These are phyloP conservation scores for Rhynchopsitta pachyrhyncha DNA, from an alignment of 2,113 vertebrate species.

Conservation along the genomic window DNA sequence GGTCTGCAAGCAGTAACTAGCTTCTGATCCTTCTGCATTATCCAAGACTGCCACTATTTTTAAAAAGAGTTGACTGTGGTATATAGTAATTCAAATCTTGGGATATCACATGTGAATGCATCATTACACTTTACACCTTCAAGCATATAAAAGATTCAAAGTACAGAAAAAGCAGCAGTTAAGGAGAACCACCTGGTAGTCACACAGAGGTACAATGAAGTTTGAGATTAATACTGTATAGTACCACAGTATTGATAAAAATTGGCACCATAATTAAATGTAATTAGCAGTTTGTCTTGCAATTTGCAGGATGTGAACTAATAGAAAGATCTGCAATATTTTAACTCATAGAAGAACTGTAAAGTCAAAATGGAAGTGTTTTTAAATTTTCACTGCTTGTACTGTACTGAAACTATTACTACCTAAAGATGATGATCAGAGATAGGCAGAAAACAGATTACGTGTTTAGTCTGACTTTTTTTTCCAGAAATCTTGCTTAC, in stretches of 20 bases:
- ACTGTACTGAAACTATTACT: not conserved
- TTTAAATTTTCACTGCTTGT: not conserved
- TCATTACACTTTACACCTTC: not conserved
- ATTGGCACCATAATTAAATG: not conserved
- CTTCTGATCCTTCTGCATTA: not conserved
- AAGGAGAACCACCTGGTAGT: not conserved
- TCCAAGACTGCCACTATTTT: not conserved
- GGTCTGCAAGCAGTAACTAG: not conserved
- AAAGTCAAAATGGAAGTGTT: conserved; percentile 21
- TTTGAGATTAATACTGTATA: not conserved
- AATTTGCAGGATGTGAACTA: not conserved
- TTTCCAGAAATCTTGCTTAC: not conserved
- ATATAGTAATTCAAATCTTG: not conserved
- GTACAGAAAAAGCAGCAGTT: not conserved
- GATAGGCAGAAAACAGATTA: not conserved
- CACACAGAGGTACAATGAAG: not conserved
- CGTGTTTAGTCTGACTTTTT: not conserved
- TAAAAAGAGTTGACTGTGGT: not conserved
- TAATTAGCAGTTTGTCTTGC: not conserved
- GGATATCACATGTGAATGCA: not conserved
- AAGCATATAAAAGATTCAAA: not conserved
- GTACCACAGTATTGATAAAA: not conserved
- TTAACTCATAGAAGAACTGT: conserved; percentile 4
- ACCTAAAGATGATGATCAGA: not conserved
- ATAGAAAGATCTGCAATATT: conserved; percentile 1